Base-by-base conservation (phyloP, 2,113 vertebrate genomes). In the Odobenus rosmarus region DNA sequence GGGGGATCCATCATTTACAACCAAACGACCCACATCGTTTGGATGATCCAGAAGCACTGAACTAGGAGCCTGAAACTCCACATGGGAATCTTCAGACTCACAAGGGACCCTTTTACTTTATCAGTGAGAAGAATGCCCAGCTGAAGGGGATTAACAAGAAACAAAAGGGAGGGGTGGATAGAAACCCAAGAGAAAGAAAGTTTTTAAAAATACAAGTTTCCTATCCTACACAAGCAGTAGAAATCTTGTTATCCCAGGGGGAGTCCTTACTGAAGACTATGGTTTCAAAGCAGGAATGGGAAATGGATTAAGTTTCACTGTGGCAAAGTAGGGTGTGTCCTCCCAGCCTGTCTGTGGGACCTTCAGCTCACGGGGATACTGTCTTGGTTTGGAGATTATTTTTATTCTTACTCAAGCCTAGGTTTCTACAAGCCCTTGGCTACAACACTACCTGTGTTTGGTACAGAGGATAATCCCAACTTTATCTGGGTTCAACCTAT, bases 401-500 rank as follows among this genome's bases (percentile, higher is more conserved):
- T 93, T 72, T 39, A 53, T 51, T 85, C 86, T 89, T 96, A 36
- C 39, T 55, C 31, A 67, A 92, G 46, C 62, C 51, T 61, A 61
- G 53, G 19, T 88, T 83, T 96, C 79, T 80, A 93, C 57, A 64
- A 1, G 55, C 15, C 67, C 18, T 88, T 90, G 4, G 61, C 28
- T 24, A 24, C 31, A 51, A 86, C 36, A 74, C 31, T 90, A 57
- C 19, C 71, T 69, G 26, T 91, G 53, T 61, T 82, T 5, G 9
- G 51, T 62, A 80, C 24, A 87, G 26, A 82, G 59, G 72, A 90
- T 64, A 84, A 88, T 26, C 23, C 28, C 13, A n/a, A 87, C 67
- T 92, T 96, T 64, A 95, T 28, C 61, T 79, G 53, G 71, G 53
- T 28, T 83, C 86, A 95, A 85, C 53, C 23, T 46, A 57, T 49